A percentile compares a stretch with the other conserved stretches of the same genome.
These are phyloP conservation scores for Sebastiscus albofasciatus DNA, from an alignment of 2,797 vertebrate genomes.

Conservation along the genomic window DNA sequence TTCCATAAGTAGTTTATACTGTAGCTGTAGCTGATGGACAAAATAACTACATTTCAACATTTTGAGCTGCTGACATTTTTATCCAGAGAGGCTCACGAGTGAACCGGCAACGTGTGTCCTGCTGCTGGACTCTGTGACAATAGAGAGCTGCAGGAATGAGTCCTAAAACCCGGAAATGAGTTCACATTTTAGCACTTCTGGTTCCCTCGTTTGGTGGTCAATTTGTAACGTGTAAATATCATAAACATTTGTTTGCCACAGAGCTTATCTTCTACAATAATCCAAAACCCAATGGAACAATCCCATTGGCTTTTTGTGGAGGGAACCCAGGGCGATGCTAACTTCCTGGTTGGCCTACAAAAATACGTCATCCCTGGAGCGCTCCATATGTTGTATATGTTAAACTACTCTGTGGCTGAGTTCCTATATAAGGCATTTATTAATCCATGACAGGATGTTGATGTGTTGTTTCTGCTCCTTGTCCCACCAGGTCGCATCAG, in stretches of 20 bases:
- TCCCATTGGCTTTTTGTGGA: too few relatives aligned
- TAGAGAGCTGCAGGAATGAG: too few relatives aligned
- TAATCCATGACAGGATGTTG: neutral
- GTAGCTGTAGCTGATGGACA: slow-evolving; percentile 27
- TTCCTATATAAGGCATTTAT: neutral
- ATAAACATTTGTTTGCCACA: too few relatives aligned
- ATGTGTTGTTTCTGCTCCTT: neutral
- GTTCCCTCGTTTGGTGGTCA: too few relatives aligned
- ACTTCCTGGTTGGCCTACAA: too few relatives aligned
- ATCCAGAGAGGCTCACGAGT: slow-evolving; percentile 3
- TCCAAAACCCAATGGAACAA: too few relatives aligned
- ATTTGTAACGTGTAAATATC: accelerated
- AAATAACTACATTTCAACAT: slow-evolving; percentile 45
- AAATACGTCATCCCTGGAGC: too few relatives aligned
- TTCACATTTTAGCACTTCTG: too few relatives aligned
- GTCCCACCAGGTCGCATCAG: slow-evolving; percentile 89
- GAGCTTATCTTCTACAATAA: too few relatives aligned
- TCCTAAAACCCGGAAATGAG: too few relatives aligned
- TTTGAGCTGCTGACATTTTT: slow-evolving; percentile 32
- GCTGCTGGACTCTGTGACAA: neutral
- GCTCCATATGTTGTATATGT: neutral
- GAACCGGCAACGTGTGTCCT: slow-evolving; percentile 1
- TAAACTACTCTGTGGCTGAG: neutral
- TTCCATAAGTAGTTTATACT: slow-evolving; percentile 23
- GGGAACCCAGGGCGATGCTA: accelerated